Conservation (phyloP, 2,113 vertebrate species). For the Myrmophylax atrothorax region DNA sequence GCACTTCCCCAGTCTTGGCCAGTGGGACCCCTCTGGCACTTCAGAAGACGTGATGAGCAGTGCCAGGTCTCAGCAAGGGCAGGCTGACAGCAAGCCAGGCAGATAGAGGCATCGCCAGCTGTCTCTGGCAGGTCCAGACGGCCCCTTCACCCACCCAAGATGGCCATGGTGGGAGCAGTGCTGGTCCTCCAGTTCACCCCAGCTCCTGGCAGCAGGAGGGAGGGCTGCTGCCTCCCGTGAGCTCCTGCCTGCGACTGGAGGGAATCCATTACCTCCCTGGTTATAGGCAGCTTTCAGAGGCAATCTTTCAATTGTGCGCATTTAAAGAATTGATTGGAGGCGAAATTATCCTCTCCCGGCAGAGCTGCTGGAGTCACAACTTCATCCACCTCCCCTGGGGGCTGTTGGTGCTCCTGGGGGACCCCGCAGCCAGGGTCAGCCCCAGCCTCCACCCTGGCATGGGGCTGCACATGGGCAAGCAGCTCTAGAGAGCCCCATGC, state of each 20-base stretch:
- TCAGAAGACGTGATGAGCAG: rapidly evolving
- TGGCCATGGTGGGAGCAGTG: rapidly evolving
- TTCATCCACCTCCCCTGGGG: neutral
- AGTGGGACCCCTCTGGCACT: neutral
- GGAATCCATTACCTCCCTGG: constrained; percentile 65
- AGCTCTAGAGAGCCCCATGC: rapidly evolving
- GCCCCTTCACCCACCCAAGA: neutral
- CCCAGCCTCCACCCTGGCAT: rapidly evolving
- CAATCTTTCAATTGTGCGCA: constrained; percentile 71
- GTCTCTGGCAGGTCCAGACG: rapidly evolving
- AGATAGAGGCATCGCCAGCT: neutral
- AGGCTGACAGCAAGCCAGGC: neutral
- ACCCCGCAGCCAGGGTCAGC: neutral
- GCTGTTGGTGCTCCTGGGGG: neutral
- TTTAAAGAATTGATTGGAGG: constrained; percentile 73
- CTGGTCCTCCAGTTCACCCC: rapidly evolving
- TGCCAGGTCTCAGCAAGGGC: neutral
- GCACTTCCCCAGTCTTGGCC: neutral
- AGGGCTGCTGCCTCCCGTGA: neutral
- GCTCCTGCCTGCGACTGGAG: neutral
- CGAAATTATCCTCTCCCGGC: constrained; percentile 51
- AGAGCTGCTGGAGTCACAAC: constrained; percentile 23
- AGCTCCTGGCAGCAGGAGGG: neutral
- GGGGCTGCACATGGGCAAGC: neutral
- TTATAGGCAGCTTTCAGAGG: constrained; percentile 68